Evolutionary conservation across 2,888 invertebrate species (phyloP).

Genomic region (Neelides folsomi): DNA sequence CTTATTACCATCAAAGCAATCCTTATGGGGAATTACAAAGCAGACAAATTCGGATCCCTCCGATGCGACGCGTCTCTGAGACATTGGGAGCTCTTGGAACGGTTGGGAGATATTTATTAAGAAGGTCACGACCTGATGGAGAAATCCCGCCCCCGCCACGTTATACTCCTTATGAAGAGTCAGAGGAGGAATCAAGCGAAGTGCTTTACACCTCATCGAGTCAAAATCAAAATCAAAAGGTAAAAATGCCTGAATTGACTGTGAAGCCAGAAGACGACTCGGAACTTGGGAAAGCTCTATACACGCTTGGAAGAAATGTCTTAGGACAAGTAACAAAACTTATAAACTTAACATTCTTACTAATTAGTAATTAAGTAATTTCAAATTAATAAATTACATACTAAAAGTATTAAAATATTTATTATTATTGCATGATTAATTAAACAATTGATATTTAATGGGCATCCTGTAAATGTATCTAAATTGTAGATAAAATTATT

Average conservation of each 20-base stretch:
- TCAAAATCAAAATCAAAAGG: constrained; percentile 2
- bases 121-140: constrained; percentile 49
- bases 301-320: constrained; percentile 67
- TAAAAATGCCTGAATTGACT: constrained; percentile 12
- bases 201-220: constrained; percentile 9
- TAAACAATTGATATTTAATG: too few relatives aligned
- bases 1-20: too few relatives aligned
- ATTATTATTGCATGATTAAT: too few relatives aligned
- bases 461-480: too few relatives aligned
- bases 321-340: constrained; percentile 41
- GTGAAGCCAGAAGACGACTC: constrained; percentile 36
- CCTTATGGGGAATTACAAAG: background rate
- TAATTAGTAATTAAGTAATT: too few relatives aligned
- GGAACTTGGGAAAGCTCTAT: constrained; percentile 57
- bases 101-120: constrained; percentile 69
- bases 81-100: constrained; percentile 68
- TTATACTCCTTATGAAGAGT: background rate
- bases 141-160: background rate
- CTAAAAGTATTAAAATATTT: too few relatives aligned
- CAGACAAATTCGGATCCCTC: constrained; percentile 24
- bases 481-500: too few relatives aligned
- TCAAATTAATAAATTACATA: too few relatives aligned
- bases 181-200: constrained; percentile 3
- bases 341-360: background rate
- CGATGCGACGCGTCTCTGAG: constrained; percentile 38